A percentile compares a stretch with the other conserved stretches of the same genome.
Conservation (phyloP, 2,113 vertebrate species). For the Tylochromis polylepis region DNA sequence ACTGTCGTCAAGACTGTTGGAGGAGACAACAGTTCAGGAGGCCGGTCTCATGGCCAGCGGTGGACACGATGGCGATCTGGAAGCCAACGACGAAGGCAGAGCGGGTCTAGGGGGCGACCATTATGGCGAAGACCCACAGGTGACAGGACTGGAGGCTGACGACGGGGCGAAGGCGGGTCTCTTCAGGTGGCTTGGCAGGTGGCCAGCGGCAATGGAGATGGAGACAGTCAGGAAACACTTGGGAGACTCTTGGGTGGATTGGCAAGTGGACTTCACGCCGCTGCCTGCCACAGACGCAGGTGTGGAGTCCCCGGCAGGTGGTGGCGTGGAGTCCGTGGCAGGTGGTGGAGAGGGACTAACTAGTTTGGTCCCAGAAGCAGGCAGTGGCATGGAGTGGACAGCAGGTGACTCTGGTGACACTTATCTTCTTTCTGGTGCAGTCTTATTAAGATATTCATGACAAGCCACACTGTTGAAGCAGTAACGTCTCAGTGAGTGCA, state of each 20-base stretch:
- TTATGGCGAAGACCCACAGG: background rate
- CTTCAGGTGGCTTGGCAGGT: background rate
- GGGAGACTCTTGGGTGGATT: too few species aligned
- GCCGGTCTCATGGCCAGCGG: background rate
- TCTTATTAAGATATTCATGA: background rate
- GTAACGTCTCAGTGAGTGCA: background rate
- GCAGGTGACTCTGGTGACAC: background rate
- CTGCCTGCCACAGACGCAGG: too few species aligned
- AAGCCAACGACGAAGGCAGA: background rate
- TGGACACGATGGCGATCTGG: background rate
- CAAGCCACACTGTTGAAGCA: background rate
- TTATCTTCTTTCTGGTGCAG: background rate
- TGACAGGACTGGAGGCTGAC: background rate
- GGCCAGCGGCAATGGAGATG: rapidly evolving
- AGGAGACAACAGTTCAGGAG: conserved; percentile 79
- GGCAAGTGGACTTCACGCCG: too few species aligned
- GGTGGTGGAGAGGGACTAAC: background rate
- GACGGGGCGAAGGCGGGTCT: rapidly evolving
- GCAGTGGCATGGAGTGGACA: too few species aligned
- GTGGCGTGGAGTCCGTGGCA: background rate
- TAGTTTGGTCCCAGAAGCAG: too few species aligned
- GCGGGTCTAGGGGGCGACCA: background rate
- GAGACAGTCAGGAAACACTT: too few species aligned
- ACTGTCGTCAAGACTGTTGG: conserved; percentile 88
- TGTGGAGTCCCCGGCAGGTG: background rate